Evolutionary conservation across 1,140 invertebrate species (phyloP), one percentile per base, ranked within the genome.

Genomic region (Pteromalus puparum): DNA sequence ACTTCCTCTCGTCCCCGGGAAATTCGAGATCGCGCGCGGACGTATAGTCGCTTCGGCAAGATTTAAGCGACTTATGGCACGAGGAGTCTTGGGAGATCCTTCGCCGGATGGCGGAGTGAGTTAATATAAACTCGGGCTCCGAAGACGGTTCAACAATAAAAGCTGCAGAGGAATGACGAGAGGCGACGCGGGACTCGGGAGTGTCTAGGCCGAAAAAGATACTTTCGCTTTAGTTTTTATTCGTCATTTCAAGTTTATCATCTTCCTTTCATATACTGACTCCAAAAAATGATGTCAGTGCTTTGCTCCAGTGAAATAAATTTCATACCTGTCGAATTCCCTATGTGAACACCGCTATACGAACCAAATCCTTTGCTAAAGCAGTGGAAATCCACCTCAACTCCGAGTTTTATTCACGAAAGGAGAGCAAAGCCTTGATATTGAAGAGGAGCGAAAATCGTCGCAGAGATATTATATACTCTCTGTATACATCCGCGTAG

Each of bases 21-120:
- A 88, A 88, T 88, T 88, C 83, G 87, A 89, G 87, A 85, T 74
- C 82, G 82, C 26, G 65, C 30, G 73, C 28, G 30, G 28, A 75
- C 67, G 26, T 46, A 80, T 38, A 74, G 26, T 12, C 82, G 74
- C n/a, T 28, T 48, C 65, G 75, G 21, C 68, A 86, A 86, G 81
- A 87, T 87, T 88, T 88, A 86, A 87, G 77, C 87, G 81, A 88
- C 87, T 87, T 85, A 79, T 74, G 70, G 84, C 67, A 70, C 83
- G 72, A 30, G 77, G 46, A 65, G 67, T 24, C 77, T 61, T 30
- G 68, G 13, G 42, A 84, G 75, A 80, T 79, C 74, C 75, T 79
- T 4, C 30, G 26, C 67, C 48, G 42, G 67, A 72, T 15, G 15
- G 70, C 18, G 18, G 6, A 61, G 53, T 61, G 53, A 38, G 42